These are phyloP conservation scores for Epistrophe grossulariae DNA, from an alignment of 2,888 invertebrate species.

Conservation along the genomic window DNA sequence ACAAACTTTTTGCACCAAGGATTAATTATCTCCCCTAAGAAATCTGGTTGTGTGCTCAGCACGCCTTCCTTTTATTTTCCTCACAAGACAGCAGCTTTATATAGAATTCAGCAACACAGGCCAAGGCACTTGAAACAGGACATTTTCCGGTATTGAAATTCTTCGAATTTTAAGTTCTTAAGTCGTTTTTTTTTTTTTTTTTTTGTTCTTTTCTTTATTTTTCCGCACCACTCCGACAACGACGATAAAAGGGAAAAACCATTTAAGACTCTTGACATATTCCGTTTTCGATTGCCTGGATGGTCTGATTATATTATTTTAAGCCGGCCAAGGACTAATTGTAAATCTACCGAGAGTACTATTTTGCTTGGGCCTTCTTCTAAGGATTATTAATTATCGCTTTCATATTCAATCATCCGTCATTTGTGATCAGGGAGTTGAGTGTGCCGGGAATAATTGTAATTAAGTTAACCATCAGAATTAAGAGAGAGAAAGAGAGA, in stretches of 20 bases:
- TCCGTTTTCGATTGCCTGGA: constrained; percentile 32
- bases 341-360: constrained; percentile 22
- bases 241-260: constrained; percentile 12
- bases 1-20: constrained; percentile 67
- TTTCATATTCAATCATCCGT: constrained; percentile 73
- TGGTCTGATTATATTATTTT: constrained; percentile 59
- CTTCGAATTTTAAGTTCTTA: constrained; percentile 55
- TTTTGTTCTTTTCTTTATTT: background rate
- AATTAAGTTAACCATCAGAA: constrained; percentile 59
- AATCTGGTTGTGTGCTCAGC: constrained; percentile 47
- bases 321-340: constrained; percentile 54
- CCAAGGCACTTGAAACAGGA: constrained; percentile 33
- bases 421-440: constrained; percentile 56
- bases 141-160: constrained; percentile 65
- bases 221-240: background rate
- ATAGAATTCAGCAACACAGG: background rate
- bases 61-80: constrained; percentile 20
- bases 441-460: constrained; percentile 57
- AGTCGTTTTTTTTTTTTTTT: constrained; percentile 13
- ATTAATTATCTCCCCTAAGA: constrained; percentile 73
- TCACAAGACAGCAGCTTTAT: background rate
- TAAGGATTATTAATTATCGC: constrained; percentile 71
- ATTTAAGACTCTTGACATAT: constrained; percentile 43
- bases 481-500: background rate
- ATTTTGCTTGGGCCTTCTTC: constrained; percentile 2